Evolutionary conservation across 2,888 invertebrate genomes (phyloP).

Genomic region (Habrosyne pyritoides): DNA sequence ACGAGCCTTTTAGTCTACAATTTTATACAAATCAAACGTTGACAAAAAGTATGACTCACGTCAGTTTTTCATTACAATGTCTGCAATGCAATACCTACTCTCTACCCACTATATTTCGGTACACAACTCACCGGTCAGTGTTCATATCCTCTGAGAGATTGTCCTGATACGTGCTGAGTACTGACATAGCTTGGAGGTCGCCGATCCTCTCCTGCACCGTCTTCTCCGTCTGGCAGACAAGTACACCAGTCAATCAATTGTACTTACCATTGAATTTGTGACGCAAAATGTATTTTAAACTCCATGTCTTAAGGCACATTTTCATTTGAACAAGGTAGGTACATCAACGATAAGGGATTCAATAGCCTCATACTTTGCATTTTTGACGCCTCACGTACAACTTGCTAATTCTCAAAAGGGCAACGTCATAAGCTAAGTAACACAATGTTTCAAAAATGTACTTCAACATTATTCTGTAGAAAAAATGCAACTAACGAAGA

Average conservation of each 20-base stretch:
- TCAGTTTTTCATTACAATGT: too few species aligned
- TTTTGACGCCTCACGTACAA: slow-evolving; percentile 29
- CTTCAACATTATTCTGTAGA: slow-evolving; percentile 48
- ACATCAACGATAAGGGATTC: slow-evolving; percentile 12
- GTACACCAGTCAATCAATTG: slow-evolving; percentile 7
- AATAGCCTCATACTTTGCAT: slow-evolving; percentile 35
- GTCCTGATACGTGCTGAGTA: slow-evolving; percentile 84
- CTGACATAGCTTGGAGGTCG: slow-evolving; percentile 84
- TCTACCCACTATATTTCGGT: slow-evolving; percentile 11
- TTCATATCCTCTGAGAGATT: slow-evolving; percentile 84
- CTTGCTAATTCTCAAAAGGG: slow-evolving; percentile 37
- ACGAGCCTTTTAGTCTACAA: too few species aligned
- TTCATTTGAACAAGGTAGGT: neutral
- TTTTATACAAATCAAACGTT: neutral
- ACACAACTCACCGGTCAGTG: slow-evolving; percentile 82
- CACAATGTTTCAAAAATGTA: slow-evolving; percentile 55
- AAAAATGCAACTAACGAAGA: slow-evolving; percentile 33
- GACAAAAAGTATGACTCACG: neutral
- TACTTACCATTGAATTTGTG: slow-evolving; percentile 2
- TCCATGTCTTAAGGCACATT: neutral
- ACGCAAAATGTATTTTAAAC: slow-evolving; percentile 9
- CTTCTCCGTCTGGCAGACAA: slow-evolving; percentile 66
- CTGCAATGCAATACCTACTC: neutral
- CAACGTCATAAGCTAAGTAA: slow-evolving; percentile 54
- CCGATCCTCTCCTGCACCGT: slow-evolving; percentile 64